These are phyloP conservation scores for Drosophila lacicola DNA, from an alignment of 2,888 invertebrate species.

Conservation along the genomic window DNA sequence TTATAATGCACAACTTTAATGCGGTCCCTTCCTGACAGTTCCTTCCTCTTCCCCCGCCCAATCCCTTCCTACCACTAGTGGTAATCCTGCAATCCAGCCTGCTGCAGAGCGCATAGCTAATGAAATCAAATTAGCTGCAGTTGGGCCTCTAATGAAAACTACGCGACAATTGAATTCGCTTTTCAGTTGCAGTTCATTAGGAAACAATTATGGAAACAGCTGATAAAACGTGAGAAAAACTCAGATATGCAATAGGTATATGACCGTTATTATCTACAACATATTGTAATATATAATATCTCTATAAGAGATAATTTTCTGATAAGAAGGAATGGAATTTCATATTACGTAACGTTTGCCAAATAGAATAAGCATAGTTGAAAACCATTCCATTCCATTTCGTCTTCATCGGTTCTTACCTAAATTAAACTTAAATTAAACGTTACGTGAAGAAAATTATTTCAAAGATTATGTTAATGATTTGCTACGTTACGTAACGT, in stretches of 20 bases:
- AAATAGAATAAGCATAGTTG: too few relatives aligned
- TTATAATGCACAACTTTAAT: conserved; percentile 39
- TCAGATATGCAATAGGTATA: neutral
- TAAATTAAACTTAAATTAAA: too few relatives aligned
- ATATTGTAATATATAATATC: too few relatives aligned
- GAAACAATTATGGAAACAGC: neutral
- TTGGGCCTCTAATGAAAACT: conserved; percentile 27
- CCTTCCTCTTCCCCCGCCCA: neutral
- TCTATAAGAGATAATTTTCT: too few relatives aligned
- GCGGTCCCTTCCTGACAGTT: neutral
- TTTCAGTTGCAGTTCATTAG: conserved; percentile 13
- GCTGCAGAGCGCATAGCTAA: conserved; percentile 29
- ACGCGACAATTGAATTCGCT: conserved; percentile 19
- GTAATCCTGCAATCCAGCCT: conserved; percentile 7
- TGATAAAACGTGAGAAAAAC: neutral
- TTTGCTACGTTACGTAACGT: too few relatives aligned
- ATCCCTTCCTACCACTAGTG: neutral
- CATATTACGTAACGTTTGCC: too few relatives aligned
- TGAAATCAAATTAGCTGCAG: conserved; percentile 49
- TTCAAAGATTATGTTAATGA: too few relatives aligned
- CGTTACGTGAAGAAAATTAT: too few relatives aligned
- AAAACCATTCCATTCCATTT: too few relatives aligned
- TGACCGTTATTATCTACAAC: too few relatives aligned
- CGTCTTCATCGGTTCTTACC: too few relatives aligned
- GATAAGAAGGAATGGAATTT: too few relatives aligned